phyloP scores from a whole-genome alignment of 2,113 vertebrate species.

The Datnioides undecimradiatus region DNA sequence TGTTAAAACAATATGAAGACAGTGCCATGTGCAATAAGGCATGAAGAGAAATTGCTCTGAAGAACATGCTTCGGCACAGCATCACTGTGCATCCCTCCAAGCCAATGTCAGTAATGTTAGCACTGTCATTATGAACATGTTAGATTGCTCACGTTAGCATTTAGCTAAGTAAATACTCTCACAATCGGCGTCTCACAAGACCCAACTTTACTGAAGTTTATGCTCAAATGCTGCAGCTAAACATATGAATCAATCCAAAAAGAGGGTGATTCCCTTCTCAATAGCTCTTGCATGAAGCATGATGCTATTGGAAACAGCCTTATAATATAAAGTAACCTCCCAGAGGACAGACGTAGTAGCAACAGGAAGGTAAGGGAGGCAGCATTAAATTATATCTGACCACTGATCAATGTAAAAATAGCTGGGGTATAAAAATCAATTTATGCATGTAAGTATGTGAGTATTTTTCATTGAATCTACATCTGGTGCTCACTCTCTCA shows the following conservation, averaged over 20 bases:
- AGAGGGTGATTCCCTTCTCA: background rate
- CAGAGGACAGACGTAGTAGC: background rate
- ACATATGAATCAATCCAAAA: too few relatives aligned
- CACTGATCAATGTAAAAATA: slow-evolving; percentile 30
- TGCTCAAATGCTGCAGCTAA: background rate
- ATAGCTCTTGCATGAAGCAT: background rate
- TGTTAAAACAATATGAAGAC: too few relatives aligned
- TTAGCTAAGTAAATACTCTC: too few relatives aligned
- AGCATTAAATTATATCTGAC: slow-evolving; percentile 17
- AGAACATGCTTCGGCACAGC: too few relatives aligned
- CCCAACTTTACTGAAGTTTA: background rate
- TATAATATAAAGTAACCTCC: background rate
- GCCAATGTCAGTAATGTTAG: too few relatives aligned
- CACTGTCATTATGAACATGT: too few relatives aligned
- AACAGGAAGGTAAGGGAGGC: slow-evolving; percentile 18
- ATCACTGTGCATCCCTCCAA: too few relatives aligned
- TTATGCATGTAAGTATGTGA: background rate
- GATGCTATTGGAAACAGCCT: background rate
- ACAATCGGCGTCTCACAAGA: background rate
- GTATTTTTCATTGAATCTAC: slow-evolving; percentile 18
- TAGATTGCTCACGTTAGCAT: too few relatives aligned
- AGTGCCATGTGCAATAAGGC: too few relatives aligned
- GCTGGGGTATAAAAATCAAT: slow-evolving; percentile 14
- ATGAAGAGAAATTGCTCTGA: too few relatives aligned
- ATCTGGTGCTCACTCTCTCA: background rate